Percentiles rank a stretch among this genome's conserved stretches.
phyloP scores from a whole-genome alignment of 1,140 invertebrate genomes.

The Delia radicum region DNA sequence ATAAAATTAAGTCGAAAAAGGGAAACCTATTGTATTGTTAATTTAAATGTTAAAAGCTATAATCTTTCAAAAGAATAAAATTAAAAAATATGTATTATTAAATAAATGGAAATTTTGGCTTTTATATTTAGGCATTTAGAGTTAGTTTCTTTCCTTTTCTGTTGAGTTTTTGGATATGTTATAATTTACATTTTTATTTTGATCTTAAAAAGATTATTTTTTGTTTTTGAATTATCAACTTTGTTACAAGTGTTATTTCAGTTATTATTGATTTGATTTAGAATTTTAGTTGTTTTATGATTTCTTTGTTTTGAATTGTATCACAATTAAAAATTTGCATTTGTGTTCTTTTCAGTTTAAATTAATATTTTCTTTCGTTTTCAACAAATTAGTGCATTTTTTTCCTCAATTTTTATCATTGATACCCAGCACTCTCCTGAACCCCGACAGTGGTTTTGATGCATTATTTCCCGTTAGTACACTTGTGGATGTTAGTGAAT shows the following conservation, averaged over 20 bases:
- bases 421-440: conserved; percentile 50
- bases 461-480: conserved; percentile 38
- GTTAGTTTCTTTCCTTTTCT: not conserved
- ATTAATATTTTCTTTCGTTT: not conserved
- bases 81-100: not conserved
- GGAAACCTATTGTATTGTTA: not conserved
- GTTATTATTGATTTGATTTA: conserved; percentile 23
- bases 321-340: conserved; percentile 37
- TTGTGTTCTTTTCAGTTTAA: not conserved
- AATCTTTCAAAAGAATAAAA: not conserved
- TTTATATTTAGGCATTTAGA: conserved; percentile 10
- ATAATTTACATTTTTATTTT: not conserved
- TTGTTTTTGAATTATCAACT: not conserved
- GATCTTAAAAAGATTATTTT: not conserved
- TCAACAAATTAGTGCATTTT: conserved; percentile 30
- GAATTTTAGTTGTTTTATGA: conserved; percentile 30
- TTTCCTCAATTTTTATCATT: conserved; percentile 43
- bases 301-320: conserved; percentile 30
- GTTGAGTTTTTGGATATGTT: not conserved
- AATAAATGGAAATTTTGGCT: not conserved
- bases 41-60: not conserved
- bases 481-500: conserved; percentile 24
- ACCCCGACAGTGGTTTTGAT: conserved; percentile 47
- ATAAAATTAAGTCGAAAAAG: not conserved
- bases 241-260: not conserved